Base-by-base conservation (phyloP, 2,888 invertebrate species). In the Conops quadrifasciatus region DNA sequence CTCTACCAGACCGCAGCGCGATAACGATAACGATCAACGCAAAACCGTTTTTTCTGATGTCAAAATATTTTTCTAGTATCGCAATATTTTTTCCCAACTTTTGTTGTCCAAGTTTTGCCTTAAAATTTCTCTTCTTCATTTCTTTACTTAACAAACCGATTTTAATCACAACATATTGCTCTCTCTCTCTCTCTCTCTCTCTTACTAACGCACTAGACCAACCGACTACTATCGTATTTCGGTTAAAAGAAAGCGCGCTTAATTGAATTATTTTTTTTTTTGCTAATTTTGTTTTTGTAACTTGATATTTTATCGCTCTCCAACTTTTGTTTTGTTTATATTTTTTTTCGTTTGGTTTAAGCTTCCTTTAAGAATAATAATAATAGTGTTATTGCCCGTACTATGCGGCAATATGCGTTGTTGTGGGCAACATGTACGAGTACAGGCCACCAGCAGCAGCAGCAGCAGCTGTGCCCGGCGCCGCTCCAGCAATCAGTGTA, bases 401-500 rank as follows among this genome's bases (percentile, higher is more conserved):
- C 80, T 81, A 81, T 79, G 84, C 85, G 69, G 83, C 81, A 75
- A 84, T 83, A 74, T 85, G 84, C 68, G 84, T 80, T 75, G 84
- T 80, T 75, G 84, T 80, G 72, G 84, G 85, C 81, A 85, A 75
- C 77, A 85, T 80, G 73, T 85, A 85, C 68, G 85, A 83, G 72
- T 84, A 84, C 74, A 84, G 77, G 74, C 83, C 81, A 71, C 77
- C 75, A 67, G 78, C 78, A 36, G 36, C 36, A 36, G 36, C 36
- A 9, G 36, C 36, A 36, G 36, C 36, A 9, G 36, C 36, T 74
- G 80, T 74, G 77, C 80, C 75, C 74, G 80, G 69, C 69, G 77
- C 72, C 70, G 80, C 79, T 43, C 80, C 80, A 24, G 80, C 74
- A 72, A 78, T 80, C 71, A 79, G 71, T 72, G 78, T 77, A 74